phyloP scores from a whole-genome alignment of 1,140 invertebrate genomes.

The Trichonephila clavata region DNA sequence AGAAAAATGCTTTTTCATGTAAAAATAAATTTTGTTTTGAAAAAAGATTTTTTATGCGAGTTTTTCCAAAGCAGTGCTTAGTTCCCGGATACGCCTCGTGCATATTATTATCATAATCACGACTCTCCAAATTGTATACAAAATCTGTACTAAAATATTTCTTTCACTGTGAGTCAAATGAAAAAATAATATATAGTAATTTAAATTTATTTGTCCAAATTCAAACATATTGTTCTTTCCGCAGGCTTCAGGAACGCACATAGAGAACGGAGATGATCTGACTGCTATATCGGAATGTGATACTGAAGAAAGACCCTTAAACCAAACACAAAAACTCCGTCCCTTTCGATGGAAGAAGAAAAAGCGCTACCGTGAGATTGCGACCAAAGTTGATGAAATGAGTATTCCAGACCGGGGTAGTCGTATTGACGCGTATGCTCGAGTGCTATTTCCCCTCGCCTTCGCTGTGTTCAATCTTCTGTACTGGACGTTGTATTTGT shows the following conservation, averaged over 20 bases:
- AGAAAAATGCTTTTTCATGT: no score
- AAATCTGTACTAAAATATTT: no score
- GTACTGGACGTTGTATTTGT: constrained; percentile 75
- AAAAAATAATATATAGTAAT: no score
- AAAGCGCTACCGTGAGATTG: constrained; percentile 45
- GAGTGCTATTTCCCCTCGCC: constrained; percentile 65
- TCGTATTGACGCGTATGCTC: constrained; percentile 68
- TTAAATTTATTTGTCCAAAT: no score
- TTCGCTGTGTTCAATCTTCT: constrained; percentile 71
- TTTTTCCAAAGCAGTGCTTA: no score
- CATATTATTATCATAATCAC: no score
- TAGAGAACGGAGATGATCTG: constrained; percentile 52
- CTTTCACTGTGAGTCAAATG: no score
- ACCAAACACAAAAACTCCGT: constrained; percentile 40
- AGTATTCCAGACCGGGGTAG: constrained; percentile 35
- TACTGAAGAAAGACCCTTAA: not conserved
- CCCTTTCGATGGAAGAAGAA: constrained; percentile 59
- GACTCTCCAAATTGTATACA: no score
- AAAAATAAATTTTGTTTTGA: no score
- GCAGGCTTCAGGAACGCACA: constrained; percentile 30
- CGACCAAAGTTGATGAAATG: not conserved
- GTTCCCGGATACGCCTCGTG: no score
- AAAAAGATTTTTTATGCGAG: no score
- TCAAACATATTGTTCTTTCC: not conserved
- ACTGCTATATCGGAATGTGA: constrained; percentile 1